These are phyloP conservation scores for Marasmarcha lunaedactyla DNA, from an alignment of 2,888 invertebrate genomes.

Conservation along the genomic window DNA sequence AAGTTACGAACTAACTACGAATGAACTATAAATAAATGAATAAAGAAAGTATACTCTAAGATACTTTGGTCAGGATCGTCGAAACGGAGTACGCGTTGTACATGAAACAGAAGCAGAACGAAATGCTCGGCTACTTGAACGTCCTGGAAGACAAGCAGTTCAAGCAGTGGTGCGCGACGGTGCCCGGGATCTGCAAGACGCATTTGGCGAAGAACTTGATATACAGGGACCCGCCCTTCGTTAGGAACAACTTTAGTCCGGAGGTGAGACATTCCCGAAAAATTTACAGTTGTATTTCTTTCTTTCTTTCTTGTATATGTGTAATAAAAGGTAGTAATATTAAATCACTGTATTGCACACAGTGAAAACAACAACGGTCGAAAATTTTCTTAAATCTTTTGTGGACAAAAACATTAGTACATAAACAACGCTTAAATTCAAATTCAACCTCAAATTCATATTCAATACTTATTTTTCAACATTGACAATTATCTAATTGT, in stretches of 20 bases:
- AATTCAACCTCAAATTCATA: too few relatives aligned
- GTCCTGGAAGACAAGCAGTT: constrained; percentile 74
- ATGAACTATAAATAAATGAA: too few relatives aligned
- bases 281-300: background rate
- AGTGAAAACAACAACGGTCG: too few relatives aligned
- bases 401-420: too few relatives aligned
- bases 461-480: too few relatives aligned
- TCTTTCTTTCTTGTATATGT: constrained; percentile 4
- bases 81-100: constrained; percentile 68
- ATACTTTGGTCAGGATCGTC: constrained; percentile 70
- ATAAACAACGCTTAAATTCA: too few relatives aligned
- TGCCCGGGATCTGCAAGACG: constrained; percentile 73
- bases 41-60: too few relatives aligned
- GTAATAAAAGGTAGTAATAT: too few relatives aligned
- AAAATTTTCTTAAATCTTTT: too few relatives aligned
- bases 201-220: constrained; percentile 74
- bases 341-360: background rate
- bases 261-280: constrained; percentile 66
- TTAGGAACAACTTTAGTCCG: constrained; percentile 76
- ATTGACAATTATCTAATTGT: too few relatives aligned
- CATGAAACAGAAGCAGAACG: constrained; percentile 71
- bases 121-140: constrained; percentile 76
- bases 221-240: constrained; percentile 59
- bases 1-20: too few relatives aligned
- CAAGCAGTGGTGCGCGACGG: constrained; percentile 75